A percentile compares a stretch with the other conserved stretches of the same genome.
These are phyloP conservation scores for Eurois occulta DNA, from an alignment of 2,888 invertebrate species.

Conservation along the genomic window DNA sequence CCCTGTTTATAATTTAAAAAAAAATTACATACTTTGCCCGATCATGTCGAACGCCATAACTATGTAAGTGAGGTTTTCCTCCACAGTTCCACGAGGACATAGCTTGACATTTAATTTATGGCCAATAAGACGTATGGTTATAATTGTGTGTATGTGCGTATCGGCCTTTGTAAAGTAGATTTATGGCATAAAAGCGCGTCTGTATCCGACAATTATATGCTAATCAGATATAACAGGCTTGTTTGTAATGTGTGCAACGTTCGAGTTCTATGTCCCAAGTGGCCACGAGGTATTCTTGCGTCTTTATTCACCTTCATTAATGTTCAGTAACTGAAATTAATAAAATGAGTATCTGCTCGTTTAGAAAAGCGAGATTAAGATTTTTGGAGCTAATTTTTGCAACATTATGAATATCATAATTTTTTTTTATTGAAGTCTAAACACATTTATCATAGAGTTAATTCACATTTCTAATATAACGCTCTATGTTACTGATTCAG, in stretches of 20 bases:
- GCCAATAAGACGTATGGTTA: slow-evolving; percentile 60
- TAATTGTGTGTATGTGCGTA: slow-evolving; percentile 60
- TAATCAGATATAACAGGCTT: slow-evolving; percentile 73
- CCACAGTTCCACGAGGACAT: slow-evolving; percentile 49
- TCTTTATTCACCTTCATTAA: background rate
- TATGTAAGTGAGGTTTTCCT: slow-evolving; percentile 68
- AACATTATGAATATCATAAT: too few species aligned
- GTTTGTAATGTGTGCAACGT: slow-evolving; percentile 53
- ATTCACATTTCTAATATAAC: background rate
- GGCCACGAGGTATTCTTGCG: slow-evolving; percentile 23
- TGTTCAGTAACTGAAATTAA: background rate
- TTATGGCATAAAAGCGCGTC: slow-evolving; percentile 80
- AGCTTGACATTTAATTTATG: slow-evolving; percentile 67
- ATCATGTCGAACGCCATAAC: slow-evolving; percentile 43
- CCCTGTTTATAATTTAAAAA: slow-evolving; percentile 26
- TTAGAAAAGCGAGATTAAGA: too few species aligned
- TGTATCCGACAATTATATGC: slow-evolving; percentile 86
- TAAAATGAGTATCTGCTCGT: background rate
- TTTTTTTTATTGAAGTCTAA: background rate
- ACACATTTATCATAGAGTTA: background rate
- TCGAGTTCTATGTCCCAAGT: slow-evolving; percentile 37
- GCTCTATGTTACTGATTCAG: background rate
- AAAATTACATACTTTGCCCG: slow-evolving; percentile 40
- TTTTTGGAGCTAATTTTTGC: background rate
- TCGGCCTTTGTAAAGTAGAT: slow-evolving; percentile 80